Conservation (phyloP, 2,797 vertebrate genomes). For the Melanotaenia boesemani region DNA sequence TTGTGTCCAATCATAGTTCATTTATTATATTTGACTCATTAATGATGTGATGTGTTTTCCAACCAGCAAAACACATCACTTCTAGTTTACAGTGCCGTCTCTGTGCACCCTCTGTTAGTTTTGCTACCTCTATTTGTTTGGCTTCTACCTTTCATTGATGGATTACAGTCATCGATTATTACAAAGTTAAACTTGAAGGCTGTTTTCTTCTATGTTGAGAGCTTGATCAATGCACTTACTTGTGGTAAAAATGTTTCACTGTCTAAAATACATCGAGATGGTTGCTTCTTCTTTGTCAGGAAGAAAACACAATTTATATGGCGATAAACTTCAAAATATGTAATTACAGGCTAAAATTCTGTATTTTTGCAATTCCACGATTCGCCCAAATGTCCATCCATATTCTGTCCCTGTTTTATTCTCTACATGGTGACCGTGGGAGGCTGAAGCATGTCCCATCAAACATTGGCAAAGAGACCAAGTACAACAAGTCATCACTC, state of each 20-base stretch:
- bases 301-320: not conserved
- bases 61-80: not conserved
- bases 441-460: not conserved
- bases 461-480: not conserved
- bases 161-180: not conserved
- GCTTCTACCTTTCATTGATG: not conserved
- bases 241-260: not conserved
- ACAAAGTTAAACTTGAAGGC: too few relatives aligned
- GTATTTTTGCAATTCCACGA: not conserved
- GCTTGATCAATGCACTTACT: not conserved
- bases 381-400: not conserved
- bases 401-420: not conserved
- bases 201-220: too few relatives aligned
- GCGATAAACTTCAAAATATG: not conserved
- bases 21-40: too few relatives aligned
- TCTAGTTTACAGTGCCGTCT: not conserved
- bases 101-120: not conserved
- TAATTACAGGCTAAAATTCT: not conserved
- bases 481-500: not conserved
- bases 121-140: not conserved
- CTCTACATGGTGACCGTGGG: not conserved
- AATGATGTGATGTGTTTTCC: too few relatives aligned
- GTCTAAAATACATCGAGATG: too few relatives aligned
- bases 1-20: too few relatives aligned
- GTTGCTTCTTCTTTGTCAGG: not conserved